Evolutionary conservation across 2,888 invertebrate genomes (phyloP).

Genomic region (Fissipunctia ypsillon): DNA sequence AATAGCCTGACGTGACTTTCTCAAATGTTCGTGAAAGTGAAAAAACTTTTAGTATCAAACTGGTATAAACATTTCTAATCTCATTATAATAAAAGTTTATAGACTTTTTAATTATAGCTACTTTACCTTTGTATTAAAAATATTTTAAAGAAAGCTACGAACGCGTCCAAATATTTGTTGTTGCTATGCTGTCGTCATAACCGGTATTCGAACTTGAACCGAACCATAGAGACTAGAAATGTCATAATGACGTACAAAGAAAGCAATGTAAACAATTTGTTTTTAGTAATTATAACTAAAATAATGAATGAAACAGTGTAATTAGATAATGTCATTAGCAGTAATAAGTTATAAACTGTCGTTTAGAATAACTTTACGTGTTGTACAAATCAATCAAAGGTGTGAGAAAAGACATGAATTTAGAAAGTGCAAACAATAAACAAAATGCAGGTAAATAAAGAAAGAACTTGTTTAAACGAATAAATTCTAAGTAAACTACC

Average conservation of each 20-base stretch:
- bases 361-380: background rate
- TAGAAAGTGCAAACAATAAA: slow-evolving; percentile 23
- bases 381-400: background rate
- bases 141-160: slow-evolving; percentile 25
- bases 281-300: background rate
- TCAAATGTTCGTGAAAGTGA: background rate
- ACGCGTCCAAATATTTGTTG: slow-evolving; percentile 49
- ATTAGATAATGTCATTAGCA: background rate
- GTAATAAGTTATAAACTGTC: background rate
- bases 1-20: slow-evolving; percentile 9
- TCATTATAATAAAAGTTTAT: slow-evolving; percentile 12
- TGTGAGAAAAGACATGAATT: slow-evolving; percentile 25
- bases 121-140: background rate
- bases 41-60: background rate
- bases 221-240: slow-evolving; percentile 30
- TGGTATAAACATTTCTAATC: background rate
- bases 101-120: background rate
- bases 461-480: slow-evolving; percentile 12
- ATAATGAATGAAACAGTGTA: slow-evolving; percentile 46
- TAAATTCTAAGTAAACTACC: background rate
- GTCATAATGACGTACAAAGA: slow-evolving; percentile 25
- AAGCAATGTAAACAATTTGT: slow-evolving; percentile 48
- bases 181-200: slow-evolving; percentile 47
- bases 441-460: slow-evolving; percentile 52
- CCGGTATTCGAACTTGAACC: slow-evolving; percentile 55